A percentile compares a stretch with the other conserved stretches of the same genome.
Conservation (phyloP, 1,140 invertebrate species). For the Ruditapes philippinarum region DNA sequence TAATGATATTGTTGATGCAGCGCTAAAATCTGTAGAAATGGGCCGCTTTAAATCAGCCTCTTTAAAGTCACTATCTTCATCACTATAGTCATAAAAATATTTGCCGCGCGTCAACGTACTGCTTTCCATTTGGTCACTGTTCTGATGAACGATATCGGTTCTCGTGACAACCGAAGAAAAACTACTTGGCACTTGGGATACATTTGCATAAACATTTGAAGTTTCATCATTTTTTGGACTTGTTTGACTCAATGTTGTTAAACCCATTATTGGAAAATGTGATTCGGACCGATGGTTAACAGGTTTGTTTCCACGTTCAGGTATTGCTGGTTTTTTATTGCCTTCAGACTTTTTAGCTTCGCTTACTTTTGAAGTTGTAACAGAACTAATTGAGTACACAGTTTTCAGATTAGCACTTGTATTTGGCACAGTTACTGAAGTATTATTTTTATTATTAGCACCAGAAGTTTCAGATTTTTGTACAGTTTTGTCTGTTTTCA, state of each 20-base stretch:
- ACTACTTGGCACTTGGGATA: constrained; percentile 14
- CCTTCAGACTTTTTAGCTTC: constrained; percentile 7
- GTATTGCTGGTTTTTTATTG: constrained; percentile 16
- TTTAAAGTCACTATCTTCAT: constrained; percentile 81
- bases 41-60: constrained; percentile 80
- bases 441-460: constrained; percentile 1
- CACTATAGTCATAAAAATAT: constrained; percentile 84
- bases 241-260: constrained; percentile 52
- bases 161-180: not conserved
- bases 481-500: constrained; percentile 52
- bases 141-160: not conserved
- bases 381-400: constrained; percentile 28
- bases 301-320: constrained; percentile 25
- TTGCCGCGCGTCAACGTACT: constrained; percentile 49
- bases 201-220: constrained; percentile 59
- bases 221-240: constrained; percentile 50
- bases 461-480: constrained; percentile 11
- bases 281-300: not conserved
- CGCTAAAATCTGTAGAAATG: constrained; percentile 77
- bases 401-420: constrained; percentile 24
- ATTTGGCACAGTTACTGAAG: not conserved
- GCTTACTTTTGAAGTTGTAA: not conserved
- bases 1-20: constrained; percentile 79
- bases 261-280: constrained; percentile 59
- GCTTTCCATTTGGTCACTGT: not conserved